Percentiles rank a stretch among this genome's conserved stretches.
These are phyloP conservation scores for Meiosimyza decipiens DNA, from an alignment of 2,888 invertebrate genomes.

Conservation along the genomic window DNA sequence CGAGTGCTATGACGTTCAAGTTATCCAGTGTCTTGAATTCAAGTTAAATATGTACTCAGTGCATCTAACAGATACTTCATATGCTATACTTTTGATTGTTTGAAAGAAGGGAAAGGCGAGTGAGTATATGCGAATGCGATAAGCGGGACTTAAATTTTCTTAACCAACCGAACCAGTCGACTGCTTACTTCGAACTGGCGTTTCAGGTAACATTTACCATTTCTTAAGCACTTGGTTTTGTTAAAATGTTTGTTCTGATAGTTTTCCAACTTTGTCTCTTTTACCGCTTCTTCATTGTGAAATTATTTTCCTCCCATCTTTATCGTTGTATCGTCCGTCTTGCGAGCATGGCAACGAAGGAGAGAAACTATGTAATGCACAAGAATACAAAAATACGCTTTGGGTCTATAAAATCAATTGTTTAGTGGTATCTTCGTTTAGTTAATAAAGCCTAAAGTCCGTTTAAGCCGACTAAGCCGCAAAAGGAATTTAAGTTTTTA, in stretches of 20 bases:
- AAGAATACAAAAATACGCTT: not conserved
- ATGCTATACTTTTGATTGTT: not conserved
- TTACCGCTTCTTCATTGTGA: constrained; percentile 37
- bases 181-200: constrained; percentile 64
- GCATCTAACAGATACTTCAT: constrained; percentile 15
- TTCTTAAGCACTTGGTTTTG: constrained; percentile 61
- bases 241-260: constrained; percentile 41
- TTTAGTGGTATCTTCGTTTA: not conserved
- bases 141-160: constrained; percentile 25
- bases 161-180: constrained; percentile 62
- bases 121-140: constrained; percentile 21
- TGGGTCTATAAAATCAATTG: too few relatives aligned
- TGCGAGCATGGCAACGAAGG: too few relatives aligned
- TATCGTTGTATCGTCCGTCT: constrained; percentile 22
- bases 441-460: constrained; percentile 38
- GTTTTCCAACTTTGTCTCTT: constrained; percentile 29
- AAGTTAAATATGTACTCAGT: constrained; percentile 9
- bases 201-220: constrained; percentile 61
- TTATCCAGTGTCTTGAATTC: too few relatives aligned
- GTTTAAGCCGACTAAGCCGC: constrained; percentile 12
- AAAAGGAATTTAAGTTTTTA: too few relatives aligned
- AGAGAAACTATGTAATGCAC: too few relatives aligned
- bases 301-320: constrained; percentile 44
- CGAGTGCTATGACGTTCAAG: too few relatives aligned
- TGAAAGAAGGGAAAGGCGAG: not conserved